Conservation (phyloP, 2,888 invertebrate genomes). For the Drosophila buzzatii region DNA sequence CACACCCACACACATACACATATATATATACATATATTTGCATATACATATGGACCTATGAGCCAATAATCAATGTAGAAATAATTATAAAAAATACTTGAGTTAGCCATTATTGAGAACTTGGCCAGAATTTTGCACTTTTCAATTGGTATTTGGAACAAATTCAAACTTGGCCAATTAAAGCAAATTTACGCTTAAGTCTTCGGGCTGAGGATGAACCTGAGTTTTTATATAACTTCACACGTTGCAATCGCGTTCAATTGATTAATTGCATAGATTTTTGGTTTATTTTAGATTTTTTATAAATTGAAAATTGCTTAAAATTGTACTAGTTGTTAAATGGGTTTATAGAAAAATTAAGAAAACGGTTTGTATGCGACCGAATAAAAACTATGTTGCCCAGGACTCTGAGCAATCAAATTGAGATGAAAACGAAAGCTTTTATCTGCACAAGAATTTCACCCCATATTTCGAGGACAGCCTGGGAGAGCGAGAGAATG, state of each 20-base stretch:
- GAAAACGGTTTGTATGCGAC: constrained; percentile 78
- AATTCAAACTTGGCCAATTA: constrained; percentile 13
- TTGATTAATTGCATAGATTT: constrained; percentile 14
- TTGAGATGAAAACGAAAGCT: constrained; percentile 76
- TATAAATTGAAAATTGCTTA: constrained; percentile 43
- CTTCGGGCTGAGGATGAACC: constrained; percentile 10
- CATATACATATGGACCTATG: background rate
- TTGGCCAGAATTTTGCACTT: constrained; percentile 44
- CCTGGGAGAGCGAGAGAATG: constrained; percentile 29
- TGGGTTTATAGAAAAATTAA: constrained; percentile 65
- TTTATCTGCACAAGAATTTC: constrained; percentile 69
- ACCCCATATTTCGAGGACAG: constrained; percentile 40
- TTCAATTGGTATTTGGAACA: constrained; percentile 28
- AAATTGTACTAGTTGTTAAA: constrained; percentile 52
- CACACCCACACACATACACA: background rate
- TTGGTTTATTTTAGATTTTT: constrained; percentile 18
- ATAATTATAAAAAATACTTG: background rate
- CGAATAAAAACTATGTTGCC: constrained; percentile 80
- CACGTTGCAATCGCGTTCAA: constrained; percentile 15
- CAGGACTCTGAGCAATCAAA: constrained; percentile 77
- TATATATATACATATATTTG: background rate
- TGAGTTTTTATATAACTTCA: constrained; percentile 57
- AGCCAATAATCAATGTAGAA: constrained; percentile 6
- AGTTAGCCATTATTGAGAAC: constrained; percentile 31
- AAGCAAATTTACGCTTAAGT: constrained; percentile 13